phyloP scores from a whole-genome alignment of 2,797 vertebrate genomes.

The Tarsius wallacei region DNA sequence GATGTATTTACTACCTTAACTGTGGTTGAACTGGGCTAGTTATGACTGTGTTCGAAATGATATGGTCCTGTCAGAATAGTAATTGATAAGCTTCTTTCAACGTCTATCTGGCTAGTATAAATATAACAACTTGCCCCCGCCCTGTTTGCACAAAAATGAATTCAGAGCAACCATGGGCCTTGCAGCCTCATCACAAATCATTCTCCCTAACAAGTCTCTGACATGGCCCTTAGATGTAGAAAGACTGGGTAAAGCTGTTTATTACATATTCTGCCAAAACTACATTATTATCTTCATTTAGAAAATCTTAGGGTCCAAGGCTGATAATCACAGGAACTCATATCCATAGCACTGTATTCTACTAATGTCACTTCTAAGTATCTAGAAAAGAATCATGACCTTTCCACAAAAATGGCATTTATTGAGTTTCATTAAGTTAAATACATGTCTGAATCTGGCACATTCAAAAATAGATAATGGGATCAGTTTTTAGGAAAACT shows the following conservation, averaged over 20 bases:
- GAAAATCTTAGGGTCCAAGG: background rate
- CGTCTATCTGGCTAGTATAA: slow-evolving; percentile 8
- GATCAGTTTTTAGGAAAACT: background rate
- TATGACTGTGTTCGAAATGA: slow-evolving; percentile 45
- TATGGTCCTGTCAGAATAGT: slow-evolving; percentile 24
- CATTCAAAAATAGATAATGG: background rate
- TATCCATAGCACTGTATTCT: background rate
- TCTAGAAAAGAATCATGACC: background rate
- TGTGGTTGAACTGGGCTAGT: background rate
- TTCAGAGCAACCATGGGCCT: slow-evolving; percentile 53
- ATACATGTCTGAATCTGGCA: background rate
- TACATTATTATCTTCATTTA: slow-evolving; percentile 28
- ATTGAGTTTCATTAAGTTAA: background rate
- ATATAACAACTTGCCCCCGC: background rate
- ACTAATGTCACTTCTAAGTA: background rate
- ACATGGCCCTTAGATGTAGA: slow-evolving; percentile 4
- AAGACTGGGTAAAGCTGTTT: background rate
- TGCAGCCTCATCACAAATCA: slow-evolving; percentile 53
- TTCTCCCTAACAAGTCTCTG: slow-evolving; percentile 30
- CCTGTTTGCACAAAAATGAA: slow-evolving; percentile 48
- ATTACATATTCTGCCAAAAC: background rate
- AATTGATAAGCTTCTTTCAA: slow-evolving; percentile 66
- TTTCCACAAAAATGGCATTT: background rate
- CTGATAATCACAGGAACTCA: background rate
- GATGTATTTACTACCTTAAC: slow-evolving; percentile 56